These are phyloP conservation scores for Protonibea diacanthus DNA, from an alignment of 2,797 vertebrate genomes.

Conservation along the genomic window DNA sequence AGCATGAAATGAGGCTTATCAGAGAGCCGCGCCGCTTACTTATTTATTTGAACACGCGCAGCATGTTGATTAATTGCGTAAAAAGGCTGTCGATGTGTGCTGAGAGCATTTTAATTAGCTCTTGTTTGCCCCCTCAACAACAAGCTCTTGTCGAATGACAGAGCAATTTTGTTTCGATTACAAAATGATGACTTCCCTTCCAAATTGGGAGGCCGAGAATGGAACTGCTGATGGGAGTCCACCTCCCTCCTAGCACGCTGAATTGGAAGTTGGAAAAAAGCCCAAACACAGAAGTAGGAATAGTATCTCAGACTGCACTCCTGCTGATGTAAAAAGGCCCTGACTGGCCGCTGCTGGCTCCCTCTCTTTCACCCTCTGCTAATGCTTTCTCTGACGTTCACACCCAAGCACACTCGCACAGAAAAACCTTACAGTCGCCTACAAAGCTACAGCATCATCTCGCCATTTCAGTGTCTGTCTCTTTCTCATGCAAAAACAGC, in stretches of 20 bases:
- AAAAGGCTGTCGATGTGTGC: slow-evolving; percentile 65
- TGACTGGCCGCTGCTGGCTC: slow-evolving; percentile 62
- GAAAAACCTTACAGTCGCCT: slow-evolving; percentile 29
- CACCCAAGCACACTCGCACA: slow-evolving; percentile 34
- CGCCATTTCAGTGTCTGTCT: slow-evolving; percentile 47
- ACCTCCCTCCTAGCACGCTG: slow-evolving; percentile 43
- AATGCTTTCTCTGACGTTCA: slow-evolving; percentile 64
- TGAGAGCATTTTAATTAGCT: slow-evolving; percentile 82
- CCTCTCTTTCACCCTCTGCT: slow-evolving; percentile 50
- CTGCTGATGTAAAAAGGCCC: slow-evolving; percentile 67
- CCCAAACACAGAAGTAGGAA: slow-evolving; percentile 59
- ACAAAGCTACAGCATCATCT: slow-evolving; percentile 46
- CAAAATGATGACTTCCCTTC: slow-evolving; percentile 74
- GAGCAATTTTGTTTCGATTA: slow-evolving; percentile 76
- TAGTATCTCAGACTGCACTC: slow-evolving; percentile 57
- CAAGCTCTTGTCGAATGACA: slow-evolving; percentile 69
- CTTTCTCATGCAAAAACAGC: slow-evolving; percentile 72
- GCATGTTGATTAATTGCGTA: slow-evolving; percentile 64
- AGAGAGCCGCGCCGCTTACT: slow-evolving; percentile 49
- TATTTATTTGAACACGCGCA: slow-evolving; percentile 67
- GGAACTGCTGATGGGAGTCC: slow-evolving; percentile 59
- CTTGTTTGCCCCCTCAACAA: slow-evolving; percentile 62
- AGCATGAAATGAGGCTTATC: slow-evolving; percentile 63
- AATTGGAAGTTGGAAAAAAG: slow-evolving; percentile 56
- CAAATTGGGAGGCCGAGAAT: slow-evolving; percentile 59